These are phyloP conservation scores for Etheostoma cragini DNA, from an alignment of 2,113 vertebrate species.

Conservation along the genomic window DNA sequence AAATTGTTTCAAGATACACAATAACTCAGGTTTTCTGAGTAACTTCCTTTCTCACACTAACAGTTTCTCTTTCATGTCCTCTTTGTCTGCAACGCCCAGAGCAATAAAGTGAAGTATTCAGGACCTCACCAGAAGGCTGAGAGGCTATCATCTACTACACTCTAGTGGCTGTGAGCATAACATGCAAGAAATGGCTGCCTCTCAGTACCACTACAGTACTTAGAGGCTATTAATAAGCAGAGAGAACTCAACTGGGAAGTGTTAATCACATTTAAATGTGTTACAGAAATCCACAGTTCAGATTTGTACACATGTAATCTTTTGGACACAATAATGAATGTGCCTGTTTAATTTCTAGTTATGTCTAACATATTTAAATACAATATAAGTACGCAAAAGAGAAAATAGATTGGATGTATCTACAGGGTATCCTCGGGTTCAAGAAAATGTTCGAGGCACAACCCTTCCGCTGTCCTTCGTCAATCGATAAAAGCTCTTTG, in stretches of 20 bases:
- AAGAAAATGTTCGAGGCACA: constrained; percentile 2
- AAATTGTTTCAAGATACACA: background rate
- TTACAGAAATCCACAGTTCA: background rate
- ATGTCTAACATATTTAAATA: background rate
- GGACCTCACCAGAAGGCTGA: background rate
- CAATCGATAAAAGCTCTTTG: constrained; percentile 56
- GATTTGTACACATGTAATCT: background rate
- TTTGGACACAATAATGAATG: background rate
- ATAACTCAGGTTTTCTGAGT: constrained; percentile 22
- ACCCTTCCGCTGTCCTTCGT: constrained; percentile 32
- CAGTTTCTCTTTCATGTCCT: constrained; percentile 71
- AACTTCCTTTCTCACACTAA: constrained; percentile 62
- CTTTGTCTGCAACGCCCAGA: constrained; percentile 58
- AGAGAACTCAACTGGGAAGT: background rate
- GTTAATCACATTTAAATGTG: background rate
- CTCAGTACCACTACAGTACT: background rate
- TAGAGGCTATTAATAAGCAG: background rate
- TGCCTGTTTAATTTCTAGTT: background rate
- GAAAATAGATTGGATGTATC: background rate
- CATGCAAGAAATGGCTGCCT: constrained; percentile 12
- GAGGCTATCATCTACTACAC: constrained; percentile 47
- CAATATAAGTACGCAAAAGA: background rate
- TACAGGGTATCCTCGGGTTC: background rate
- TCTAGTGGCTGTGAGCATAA: constrained; percentile 61
- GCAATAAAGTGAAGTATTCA: constrained; percentile 26